Evolutionary conservation across 1,140 invertebrate genomes (phyloP), one percentile per base, ranked within the genome.

Genomic region (Tetramorium parvispinum): DNA sequence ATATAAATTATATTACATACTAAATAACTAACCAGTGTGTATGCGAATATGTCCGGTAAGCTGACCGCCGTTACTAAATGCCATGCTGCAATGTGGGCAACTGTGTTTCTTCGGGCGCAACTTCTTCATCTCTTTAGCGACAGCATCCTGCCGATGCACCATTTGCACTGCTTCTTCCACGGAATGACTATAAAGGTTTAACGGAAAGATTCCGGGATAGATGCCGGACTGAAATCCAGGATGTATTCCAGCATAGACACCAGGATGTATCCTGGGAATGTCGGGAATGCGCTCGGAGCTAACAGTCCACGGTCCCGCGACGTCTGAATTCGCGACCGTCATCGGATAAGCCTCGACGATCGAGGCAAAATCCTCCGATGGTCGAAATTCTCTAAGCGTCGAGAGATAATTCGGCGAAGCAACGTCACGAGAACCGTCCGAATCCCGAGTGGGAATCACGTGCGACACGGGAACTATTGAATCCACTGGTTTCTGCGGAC

Each of bases 41-140:
- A 99, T 99, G 27, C 98, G 96, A 18, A 98, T 96, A 92, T 99
- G 98, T 79, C 98, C 98, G 93, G 98, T 98, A 0, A 99, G 95
- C 92, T 99, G 98, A 0, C 98, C 98, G 93, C 98, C 98, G 93
- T 99, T 99, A 49, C 98, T 98, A 93, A 99, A 99, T 0, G 97
- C 98, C 0, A 98, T 98, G 82, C 98, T 96, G 93, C 98, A 99
- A 91, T 98, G 97, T 0, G 97, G 97, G 93, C 98, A 99, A 86
- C 97, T 97, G 93, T 98, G 99, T 89, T 98, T 98, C 93, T 99
- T 99, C 0, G 98, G 98, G 6, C 98, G 95, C 88, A 98, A 96
- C 91, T 98, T 98, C 83, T 97, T 96, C 0, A 93, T 88, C 24
- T 94, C 93, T 3, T 94, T 95, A 0, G 91, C 93, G 0, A 77